A percentile compares a stretch with the other conserved stretches of the same genome.
phyloP scores from a whole-genome alignment of 2,113 vertebrate species.

The Climacteris rufus region DNA sequence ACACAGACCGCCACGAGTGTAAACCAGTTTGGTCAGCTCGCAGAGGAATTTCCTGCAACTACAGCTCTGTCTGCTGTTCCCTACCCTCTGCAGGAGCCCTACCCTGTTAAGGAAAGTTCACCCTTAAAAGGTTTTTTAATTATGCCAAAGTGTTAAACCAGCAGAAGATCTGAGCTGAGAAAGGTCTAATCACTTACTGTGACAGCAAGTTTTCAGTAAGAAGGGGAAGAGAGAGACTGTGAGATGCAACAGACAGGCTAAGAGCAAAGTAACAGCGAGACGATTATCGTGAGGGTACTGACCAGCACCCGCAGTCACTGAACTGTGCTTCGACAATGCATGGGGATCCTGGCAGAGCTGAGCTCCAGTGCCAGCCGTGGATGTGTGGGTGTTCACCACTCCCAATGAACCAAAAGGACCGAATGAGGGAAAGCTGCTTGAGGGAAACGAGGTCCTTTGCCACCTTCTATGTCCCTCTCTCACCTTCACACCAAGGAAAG shows the following conservation, averaged over 20 bases:
- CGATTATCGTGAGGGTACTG: neutral
- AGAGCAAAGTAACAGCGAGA: neutral
- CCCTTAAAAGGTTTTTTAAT: neutral
- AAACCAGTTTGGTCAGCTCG: slow-evolving; percentile 25
- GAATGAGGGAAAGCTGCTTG: neutral
- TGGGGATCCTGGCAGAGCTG: neutral
- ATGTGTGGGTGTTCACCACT: neutral
- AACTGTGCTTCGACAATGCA: neutral
- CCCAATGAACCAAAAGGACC: neutral
- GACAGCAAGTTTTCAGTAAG: neutral
- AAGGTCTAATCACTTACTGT: neutral
- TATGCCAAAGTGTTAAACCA: neutral
- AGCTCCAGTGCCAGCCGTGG: neutral
- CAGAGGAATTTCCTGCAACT: slow-evolving; percentile 35
- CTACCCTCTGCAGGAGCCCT: neutral
- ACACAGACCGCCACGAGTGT: neutral
- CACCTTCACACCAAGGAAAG: neutral
- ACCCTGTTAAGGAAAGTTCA: neutral
- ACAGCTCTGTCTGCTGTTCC: neutral
- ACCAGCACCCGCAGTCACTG: neutral
- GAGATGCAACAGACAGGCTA: neutral
- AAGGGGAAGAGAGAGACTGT: neutral
- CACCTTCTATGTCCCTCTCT: neutral
- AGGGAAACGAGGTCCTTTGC: neutral
- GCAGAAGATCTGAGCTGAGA: neutral